These are phyloP conservation scores for Pipistrellus kuhlii DNA, from an alignment of 2,797 vertebrate genomes.

Conservation along the genomic window DNA sequence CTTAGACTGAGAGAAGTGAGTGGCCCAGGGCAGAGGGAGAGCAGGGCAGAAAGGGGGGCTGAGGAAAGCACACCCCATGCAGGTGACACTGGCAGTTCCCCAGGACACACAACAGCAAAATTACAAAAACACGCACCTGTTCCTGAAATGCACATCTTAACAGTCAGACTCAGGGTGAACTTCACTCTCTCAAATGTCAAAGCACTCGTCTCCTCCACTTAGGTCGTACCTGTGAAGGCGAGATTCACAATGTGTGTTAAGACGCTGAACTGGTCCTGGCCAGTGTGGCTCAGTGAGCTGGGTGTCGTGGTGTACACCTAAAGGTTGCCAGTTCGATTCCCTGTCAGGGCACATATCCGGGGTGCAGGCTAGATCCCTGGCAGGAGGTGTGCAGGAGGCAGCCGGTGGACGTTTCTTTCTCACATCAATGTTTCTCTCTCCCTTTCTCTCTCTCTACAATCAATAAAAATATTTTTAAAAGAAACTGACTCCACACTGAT, in stretches of 20 bases:
- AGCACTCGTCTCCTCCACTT: slow-evolving; percentile 84
- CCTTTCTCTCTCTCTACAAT: background rate
- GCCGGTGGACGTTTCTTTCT: background rate
- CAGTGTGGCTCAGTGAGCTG: background rate
- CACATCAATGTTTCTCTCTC: background rate
- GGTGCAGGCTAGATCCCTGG: background rate
- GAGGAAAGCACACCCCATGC: background rate
- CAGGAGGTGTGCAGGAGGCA: background rate
- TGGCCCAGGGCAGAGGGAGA: background rate
- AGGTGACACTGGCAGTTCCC: background rate
- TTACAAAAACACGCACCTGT: slow-evolving; percentile 78
- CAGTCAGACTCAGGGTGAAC: slow-evolving; percentile 80
- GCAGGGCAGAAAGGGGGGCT: background rate
- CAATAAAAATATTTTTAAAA: background rate
- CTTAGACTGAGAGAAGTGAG: background rate
- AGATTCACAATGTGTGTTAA: background rate
- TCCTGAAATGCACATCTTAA: slow-evolving; percentile 82
- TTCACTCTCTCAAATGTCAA: slow-evolving; percentile 84
- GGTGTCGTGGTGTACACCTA: background rate
- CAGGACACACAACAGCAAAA: background rate
- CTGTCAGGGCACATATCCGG: background rate
- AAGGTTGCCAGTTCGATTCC: background rate
- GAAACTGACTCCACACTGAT: background rate
- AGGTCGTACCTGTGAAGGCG: slow-evolving; percentile 82
- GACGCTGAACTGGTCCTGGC: background rate